Evolutionary conservation across 2,113 vertebrate genomes (phyloP), one percentile per base, ranked within the genome.

Genomic region (Fulmarus glacialis): DNA sequence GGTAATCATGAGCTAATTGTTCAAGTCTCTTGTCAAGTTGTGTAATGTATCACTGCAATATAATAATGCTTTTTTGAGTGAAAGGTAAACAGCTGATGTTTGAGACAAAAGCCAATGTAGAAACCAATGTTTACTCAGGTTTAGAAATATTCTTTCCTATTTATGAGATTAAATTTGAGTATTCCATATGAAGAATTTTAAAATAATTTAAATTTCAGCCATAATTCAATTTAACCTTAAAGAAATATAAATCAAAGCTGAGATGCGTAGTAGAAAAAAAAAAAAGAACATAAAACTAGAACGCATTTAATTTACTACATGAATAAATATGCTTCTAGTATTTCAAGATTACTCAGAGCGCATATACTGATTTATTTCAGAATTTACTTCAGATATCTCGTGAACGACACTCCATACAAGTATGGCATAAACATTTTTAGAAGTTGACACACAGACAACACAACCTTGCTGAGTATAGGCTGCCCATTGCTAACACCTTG

Each of bases 21-120:
- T 93, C 34, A 90, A 93, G 45, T 36, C 32, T 70, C 67, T 77
- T 82, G 45, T 80, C 53, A 92, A 93, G 55, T 81, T 88, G 29
- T 73, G 86, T 67, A 56, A 78, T 21, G 30, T 89, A 67, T 83
- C 63, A 30, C 45, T 78, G 59, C 34, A 90, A 48, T n/a, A 42
- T n/a, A 80, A 55, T 71, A 80, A 71, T 36, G 74, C 19, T 89
- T 93, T 92, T 82, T 77, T 8, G 3, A 88, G 36, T 34, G 63
- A 45, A 96, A 96, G 86, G 75, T 43, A 92, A 94, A 95, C 59
- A 97, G 72, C 32, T 81, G n/a, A 89, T 36, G 21, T 77, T 55
- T 86, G 48, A 94, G 62, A 77, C 22, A 89, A 90, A 93, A 93
- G 23, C 5, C 48, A 26, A 32, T 15, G 22, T 23, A 88, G 48